Conservation (phyloP, 2,888 invertebrate genomes). For the Argyresthia albistria region DNA sequence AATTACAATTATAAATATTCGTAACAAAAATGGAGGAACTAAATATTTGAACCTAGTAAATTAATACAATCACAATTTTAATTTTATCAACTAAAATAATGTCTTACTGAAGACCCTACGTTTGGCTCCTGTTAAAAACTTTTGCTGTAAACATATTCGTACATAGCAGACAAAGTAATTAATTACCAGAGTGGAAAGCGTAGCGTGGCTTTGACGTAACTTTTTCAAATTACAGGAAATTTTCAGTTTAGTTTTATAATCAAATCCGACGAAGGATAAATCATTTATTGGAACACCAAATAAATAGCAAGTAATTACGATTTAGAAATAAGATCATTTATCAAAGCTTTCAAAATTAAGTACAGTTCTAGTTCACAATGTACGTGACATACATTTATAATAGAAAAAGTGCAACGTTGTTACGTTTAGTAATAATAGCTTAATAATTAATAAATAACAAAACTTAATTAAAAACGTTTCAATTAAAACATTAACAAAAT, state of each 20-base stretch:
- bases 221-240: too few relatives aligned
- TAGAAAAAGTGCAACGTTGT: background rate
- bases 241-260: too few relatives aligned
- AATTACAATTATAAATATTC: conserved; percentile 62
- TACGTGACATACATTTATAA: background rate
- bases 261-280: too few relatives aligned
- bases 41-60: conserved; percentile 61
- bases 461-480: conserved; percentile 63
- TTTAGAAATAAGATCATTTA: background rate
- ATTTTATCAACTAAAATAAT: conserved; percentile 19
- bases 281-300: background rate
- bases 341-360: background rate
- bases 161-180: background rate
- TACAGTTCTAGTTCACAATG: background rate
- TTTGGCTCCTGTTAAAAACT: conserved; percentile 57
- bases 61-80: conserved; percentile 47
- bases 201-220: too few relatives aligned
- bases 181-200: too few relatives aligned
- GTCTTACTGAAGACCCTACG: conserved; percentile 53
- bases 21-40: conserved; percentile 70
- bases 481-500: conserved; percentile 71
- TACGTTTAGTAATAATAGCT: background rate
- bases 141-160: background rate
- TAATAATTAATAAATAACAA: conserved; percentile 62
- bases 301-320: background rate